Conservation (phyloP, 2,797 vertebrate genomes). For the Ispidina lecontei region DNA sequence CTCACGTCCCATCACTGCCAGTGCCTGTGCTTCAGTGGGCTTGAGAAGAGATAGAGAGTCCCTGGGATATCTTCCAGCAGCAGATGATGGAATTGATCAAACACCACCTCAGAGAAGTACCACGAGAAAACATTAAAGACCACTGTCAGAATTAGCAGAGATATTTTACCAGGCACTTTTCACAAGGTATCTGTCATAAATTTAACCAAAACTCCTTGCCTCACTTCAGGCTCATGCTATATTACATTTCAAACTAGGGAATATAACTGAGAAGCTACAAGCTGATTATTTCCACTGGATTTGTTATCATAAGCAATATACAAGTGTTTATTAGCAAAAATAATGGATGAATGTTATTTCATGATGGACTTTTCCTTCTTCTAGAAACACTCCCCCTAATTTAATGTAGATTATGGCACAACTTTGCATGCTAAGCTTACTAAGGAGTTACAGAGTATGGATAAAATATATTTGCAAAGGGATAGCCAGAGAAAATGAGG, state of each 20-base stretch:
- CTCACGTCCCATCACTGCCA: rapidly evolving
- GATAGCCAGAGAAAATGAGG: not conserved
- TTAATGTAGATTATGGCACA: not conserved
- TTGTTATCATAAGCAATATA: not conserved
- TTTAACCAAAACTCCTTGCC: not conserved
- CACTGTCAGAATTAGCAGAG: not conserved
- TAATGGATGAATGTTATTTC: not conserved
- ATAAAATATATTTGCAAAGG: not conserved
- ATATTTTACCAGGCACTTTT: not conserved
- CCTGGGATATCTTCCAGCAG: not conserved
- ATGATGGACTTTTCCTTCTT: not conserved
- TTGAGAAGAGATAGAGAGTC: not conserved
- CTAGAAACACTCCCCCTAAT: not conserved
- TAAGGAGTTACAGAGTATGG: not conserved
- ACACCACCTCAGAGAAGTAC: not conserved
- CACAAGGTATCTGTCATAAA: not conserved
- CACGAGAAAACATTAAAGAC: rapidly evolving
- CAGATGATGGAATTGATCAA: not conserved
- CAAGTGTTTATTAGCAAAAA: not conserved
- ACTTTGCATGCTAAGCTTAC: not conserved
- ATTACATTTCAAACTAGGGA: not conserved
- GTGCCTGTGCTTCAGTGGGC: rapidly evolving
- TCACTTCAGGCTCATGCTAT: not conserved
- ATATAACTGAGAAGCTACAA: not conserved
- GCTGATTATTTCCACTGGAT: not conserved